Percentiles rank a stretch among this genome's conserved stretches.
Evolutionary conservation across 2,888 invertebrate species (phyloP).

Genomic region (Apodemia mormo): DNA sequence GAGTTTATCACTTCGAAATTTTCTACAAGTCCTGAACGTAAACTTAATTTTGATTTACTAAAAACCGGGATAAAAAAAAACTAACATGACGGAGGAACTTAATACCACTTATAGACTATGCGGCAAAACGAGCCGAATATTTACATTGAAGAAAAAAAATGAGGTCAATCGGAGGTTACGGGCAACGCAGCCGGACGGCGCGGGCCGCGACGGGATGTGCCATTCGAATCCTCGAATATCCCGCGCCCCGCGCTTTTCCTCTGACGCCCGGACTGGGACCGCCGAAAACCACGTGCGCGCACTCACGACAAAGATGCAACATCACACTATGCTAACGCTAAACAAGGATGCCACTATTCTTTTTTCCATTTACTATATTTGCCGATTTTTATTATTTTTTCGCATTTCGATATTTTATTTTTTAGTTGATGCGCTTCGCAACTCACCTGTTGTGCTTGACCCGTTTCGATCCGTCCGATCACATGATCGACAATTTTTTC

Average conservation of each 20-base stretch:
- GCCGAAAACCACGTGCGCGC: conserved; percentile 74
- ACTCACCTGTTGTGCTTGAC: conserved; percentile 81
- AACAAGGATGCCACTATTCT: conserved; percentile 60
- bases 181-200: conserved; percentile 79
- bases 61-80: conserved; percentile 49
- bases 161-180: conserved; percentile 81
- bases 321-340: conserved; percentile 36
- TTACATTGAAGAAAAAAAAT: conserved; percentile 81
- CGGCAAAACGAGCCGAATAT: conserved; percentile 79
- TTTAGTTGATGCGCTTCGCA: conserved; percentile 80
- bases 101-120: conserved; percentile 80
- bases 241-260: conserved; percentile 48
- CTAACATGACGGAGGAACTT: conserved; percentile 72
- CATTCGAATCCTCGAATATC: conserved; percentile 45
- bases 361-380: conserved; percentile 81
- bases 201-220: conserved; percentile 79
- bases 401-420: conserved; percentile 82
- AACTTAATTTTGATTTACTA: conserved; percentile 56
- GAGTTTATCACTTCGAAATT: conserved; percentile 55
- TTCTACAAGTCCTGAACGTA: conserved; percentile 52
- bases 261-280: conserved; percentile 49
- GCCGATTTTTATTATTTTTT: conserved; percentile 80
- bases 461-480: conserved; percentile 77
- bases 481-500: conserved; percentile 71
- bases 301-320: conserved; percentile 58